Conservation (phyloP, 2,888 invertebrate species). For the Lepidonotus clava region DNA sequence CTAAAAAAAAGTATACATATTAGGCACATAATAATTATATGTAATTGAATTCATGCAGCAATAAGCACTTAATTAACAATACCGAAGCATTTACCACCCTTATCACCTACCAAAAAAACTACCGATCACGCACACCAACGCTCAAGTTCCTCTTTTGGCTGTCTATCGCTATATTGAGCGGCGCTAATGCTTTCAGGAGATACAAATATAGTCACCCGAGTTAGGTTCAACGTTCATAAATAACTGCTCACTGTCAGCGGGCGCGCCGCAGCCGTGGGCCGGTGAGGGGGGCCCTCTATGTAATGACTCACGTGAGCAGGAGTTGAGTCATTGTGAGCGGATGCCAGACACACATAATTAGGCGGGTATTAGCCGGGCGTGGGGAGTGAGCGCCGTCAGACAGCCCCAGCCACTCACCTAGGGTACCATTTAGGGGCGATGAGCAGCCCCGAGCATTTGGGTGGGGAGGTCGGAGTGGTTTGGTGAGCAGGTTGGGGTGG, state of each 20-base stretch:
- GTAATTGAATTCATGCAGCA: too few species aligned
- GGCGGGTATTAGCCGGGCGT: background rate
- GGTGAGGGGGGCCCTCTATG: background rate
- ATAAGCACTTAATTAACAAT: too few species aligned
- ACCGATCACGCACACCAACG: too few species aligned
- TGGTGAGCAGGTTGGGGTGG: background rate
- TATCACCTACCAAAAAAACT: too few species aligned
- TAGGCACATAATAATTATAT: too few species aligned
- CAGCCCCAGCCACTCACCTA: background rate
- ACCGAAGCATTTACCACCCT: too few species aligned
- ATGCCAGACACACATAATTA: background rate
- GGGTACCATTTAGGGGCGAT: background rate
- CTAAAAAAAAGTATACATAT: too few species aligned
- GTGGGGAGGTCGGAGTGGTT: background rate
- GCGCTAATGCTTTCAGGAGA: background rate
- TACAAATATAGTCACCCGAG: background rate
- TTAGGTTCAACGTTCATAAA: constrained; percentile 13
- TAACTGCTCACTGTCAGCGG: background rate
- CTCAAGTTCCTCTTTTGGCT: too few species aligned
- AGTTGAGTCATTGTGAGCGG: background rate
- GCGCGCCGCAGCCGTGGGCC: background rate
- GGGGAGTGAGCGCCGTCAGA: background rate
- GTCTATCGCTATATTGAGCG: background rate
- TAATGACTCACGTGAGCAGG: background rate
- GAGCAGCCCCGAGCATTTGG: background rate